Evolutionary conservation across 2,113 vertebrate species (phyloP).

Genomic region (Pelobates fuscus): DNA sequence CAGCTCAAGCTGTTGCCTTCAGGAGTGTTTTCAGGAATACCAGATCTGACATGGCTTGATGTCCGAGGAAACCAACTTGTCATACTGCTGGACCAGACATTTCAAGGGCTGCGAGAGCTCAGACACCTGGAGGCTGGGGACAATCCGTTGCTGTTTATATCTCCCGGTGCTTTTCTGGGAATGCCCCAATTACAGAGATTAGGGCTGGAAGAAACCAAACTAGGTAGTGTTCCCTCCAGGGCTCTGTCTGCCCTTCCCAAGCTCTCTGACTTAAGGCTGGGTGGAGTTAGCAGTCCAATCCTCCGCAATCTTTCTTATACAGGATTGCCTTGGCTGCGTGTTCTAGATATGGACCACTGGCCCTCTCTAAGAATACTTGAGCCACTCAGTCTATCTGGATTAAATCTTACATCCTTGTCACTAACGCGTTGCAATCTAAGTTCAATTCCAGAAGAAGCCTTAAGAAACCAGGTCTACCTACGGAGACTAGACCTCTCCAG

Average conservation of each 20-base stretch:
- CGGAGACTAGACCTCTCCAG: slow-evolving; percentile 80
- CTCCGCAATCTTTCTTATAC: slow-evolving; percentile 75
- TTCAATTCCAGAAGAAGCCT: slow-evolving; percentile 73
- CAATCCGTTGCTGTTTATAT: slow-evolving; percentile 82
- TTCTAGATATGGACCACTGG: slow-evolving; percentile 78
- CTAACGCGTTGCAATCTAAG: slow-evolving; percentile 80
- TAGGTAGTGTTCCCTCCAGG: slow-evolving; percentile 76
- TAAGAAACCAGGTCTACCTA: slow-evolving; percentile 78
- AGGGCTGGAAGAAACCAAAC: slow-evolving; percentile 80
- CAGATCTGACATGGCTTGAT: slow-evolving; percentile 74
- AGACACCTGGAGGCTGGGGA: slow-evolving; percentile 72
- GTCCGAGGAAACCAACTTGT: slow-evolving; percentile 86
- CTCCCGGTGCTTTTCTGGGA: slow-evolving; percentile 76
- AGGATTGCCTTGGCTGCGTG: slow-evolving; percentile 69
- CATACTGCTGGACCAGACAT: slow-evolving; percentile 84
- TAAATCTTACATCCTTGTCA: slow-evolving; percentile 81
- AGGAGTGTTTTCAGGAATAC: slow-evolving; percentile 77
- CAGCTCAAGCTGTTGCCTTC: slow-evolving; percentile 80
- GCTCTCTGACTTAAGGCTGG: slow-evolving; percentile 68
- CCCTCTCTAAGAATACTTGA: slow-evolving; percentile 71
- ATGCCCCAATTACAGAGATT: slow-evolving; percentile 73
- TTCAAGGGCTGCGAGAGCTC: slow-evolving; percentile 73
- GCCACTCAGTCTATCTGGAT: slow-evolving; percentile 74
- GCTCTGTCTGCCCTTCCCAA: slow-evolving; percentile 78
- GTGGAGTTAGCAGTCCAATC: slow-evolving; percentile 70